Conservation (phyloP, 2,797 vertebrate species). For the Leptatherina wallacei region DNA sequence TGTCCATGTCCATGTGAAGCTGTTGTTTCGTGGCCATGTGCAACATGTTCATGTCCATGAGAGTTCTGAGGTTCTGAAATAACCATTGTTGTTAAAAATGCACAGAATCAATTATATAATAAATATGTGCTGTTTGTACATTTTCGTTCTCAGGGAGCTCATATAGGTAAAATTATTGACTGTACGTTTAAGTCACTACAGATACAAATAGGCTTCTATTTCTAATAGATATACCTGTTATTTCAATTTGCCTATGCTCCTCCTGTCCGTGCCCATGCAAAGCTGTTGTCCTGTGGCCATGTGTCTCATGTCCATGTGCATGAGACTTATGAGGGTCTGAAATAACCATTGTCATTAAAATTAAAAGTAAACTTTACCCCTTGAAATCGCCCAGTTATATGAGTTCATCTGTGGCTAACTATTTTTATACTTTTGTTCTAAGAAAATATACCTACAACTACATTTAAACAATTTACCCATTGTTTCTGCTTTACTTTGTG, state of each 20-base stretch:
- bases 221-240: neutral
- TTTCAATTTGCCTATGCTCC: no score
- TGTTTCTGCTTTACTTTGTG: conserved; percentile 12
- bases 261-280: no score
- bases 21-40: no score
- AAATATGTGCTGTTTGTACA: neutral
- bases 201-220: neutral
- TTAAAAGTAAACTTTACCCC: neutral
- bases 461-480: conserved; percentile 29
- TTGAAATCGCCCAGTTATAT: neutral
- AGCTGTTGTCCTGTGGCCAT: neutral
- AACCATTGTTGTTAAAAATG: neutral
- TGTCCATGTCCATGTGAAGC: no score
- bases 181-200: neutral
- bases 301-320: neutral
- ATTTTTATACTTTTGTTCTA: neutral
- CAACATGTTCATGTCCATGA: no score
- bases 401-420: neutral
- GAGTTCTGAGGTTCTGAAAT: no score
- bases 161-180: neutral
- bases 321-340: conserved; percentile 2
- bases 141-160: no score
- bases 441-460: neutral
- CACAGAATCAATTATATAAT: no score
- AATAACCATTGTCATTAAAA: neutral